Base-by-base conservation (phyloP, 1,140 invertebrate genomes). In the Bombus affinis region DNA sequence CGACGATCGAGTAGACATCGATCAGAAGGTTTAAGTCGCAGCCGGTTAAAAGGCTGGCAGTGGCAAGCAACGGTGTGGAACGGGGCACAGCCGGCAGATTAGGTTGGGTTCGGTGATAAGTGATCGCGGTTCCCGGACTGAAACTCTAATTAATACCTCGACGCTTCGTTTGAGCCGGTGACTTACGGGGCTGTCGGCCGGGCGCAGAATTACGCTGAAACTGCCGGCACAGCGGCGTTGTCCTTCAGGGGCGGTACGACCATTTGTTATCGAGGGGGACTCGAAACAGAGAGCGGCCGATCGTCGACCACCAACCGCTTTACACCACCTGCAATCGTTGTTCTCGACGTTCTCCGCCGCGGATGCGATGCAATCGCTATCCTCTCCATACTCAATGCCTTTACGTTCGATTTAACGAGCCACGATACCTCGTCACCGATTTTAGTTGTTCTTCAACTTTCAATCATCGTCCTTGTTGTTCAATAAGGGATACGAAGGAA, bases 111-210 rank as follows among this genome's bases (percentile, higher is more conserved):
- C 89, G 86, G 93, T 94, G 94, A 95, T 95, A 95, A 95, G 94
- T 95, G 94, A 94, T 95, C 94, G 93, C 92, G 94, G 93, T 93
- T 92, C 89, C 91, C 88, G 88, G 89, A 88, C 92, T 91, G 94
- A 94, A 95, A 95, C 94, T 95, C 93, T 95, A 95, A 95, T 95
- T 95, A 95, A 95, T 95, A 95, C 94, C 94, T 94, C 91, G 92
- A 92, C 92, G 94, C 92, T 94, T 93, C 93, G 94, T 95, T 95
- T 94, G 94, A 95, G 94, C 92, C 91, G 81, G 91, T 95, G 93
- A 95, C 94, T 95, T 95, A 95, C 92, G 94, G 94, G 92, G 92
- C 91, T 92, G 93, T 94, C 92, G 91, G 86, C 92, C 92, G 88
- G 82, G 91, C 87, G 86, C 92, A 91, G 92, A 93, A 93, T 94